Base-by-base conservation (phyloP, 2,113 vertebrate species). In the Albula goreensis region DNA sequence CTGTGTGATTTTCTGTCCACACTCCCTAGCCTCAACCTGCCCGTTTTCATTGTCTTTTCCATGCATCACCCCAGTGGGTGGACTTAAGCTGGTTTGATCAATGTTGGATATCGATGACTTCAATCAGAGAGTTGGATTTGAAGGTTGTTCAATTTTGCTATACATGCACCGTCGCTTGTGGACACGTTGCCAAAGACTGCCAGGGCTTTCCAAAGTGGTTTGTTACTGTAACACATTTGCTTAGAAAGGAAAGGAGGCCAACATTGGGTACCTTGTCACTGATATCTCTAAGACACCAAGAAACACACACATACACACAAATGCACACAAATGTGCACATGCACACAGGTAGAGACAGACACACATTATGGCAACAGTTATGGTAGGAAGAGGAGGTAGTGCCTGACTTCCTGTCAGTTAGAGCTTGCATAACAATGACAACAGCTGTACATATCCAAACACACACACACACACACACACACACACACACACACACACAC, bases 121-220 rank as follows among this genome's bases (percentile, higher is more conserved):
- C 87, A 83, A 90, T 83, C 80, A 77, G 80, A 17, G 53, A 84
- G 50, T 22, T 48, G 66, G 52, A 85, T 53, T 50, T 85, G 84
- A 89, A 88, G 83, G 86, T 86, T 88, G 82, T 83, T 19, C 77
- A 63, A 53, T 83, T 66, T 85, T 86, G 85, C 83, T 88, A 52
- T 85, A 86, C 74, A 41, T 85, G 80, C 85, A 82, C 5, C 51
- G 25, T 83, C 31, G 41, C 83, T 80, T 51, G 25, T 31, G 49
- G 19, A 17, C 22, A 49, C 5, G n/a, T 6, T 78, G 52, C 52
- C 63, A 7, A 83, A 51, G 49, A 15, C 11, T 25, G 63, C 83
- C 48, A 57, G 19, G 17, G 51, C 80, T 82, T 74, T 74, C 52
- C 51, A 83, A 78, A 82, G 51, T 48, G 41, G 51, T 57, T 17